Base-by-base conservation (phyloP, 2,113 vertebrate species). In the Rhinoptilus africanus region DNA sequence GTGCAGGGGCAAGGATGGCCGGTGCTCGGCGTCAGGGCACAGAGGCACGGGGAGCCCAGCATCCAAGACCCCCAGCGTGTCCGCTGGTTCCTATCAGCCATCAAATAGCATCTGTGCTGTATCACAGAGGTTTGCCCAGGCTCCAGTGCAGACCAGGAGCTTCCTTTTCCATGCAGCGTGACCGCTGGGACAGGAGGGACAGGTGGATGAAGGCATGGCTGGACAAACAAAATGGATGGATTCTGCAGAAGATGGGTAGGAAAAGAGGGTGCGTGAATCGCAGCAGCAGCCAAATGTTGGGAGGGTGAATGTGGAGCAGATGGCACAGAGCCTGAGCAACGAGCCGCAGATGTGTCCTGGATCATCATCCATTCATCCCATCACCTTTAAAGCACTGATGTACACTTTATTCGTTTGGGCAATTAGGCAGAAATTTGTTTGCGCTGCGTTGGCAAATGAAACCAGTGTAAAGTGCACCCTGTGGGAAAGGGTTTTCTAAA, bases 341-440 rank as follows among this genome's bases (percentile, higher is more conserved):
- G 92, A 98, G 98, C 98, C 85, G 54, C 99, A 99, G 99, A 98
- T 99, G 99, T 98, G 98, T 97, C 96, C 95, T 88, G 97, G 97
- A 97, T 97, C 97, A 98, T 98, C 98, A 98, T 98, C 97, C 97
- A 98, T 99, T 99, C 98, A 96, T 98, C 98, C 98, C 96, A 96
- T 98, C 98, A 98, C 98, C 97, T 98, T 98, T 97, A 98, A 98
- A 97, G 97, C 98, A 98, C 98, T 93, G 92, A 98, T 98, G 98
- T 98, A 98, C 98, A 98, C 98, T 98, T 98, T 98, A 98, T 98
- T 98, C 98, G 96, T 99, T 98, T 98, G 98, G 98, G 98, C 99
- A 99, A 99, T 99, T 99, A 99, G 98, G 98, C 98, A 98, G 98
- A 98, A 98, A 99, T 99, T 98, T 99, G 98, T 99, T 99, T 99